These are phyloP conservation scores for Kuschelorhynchus macadamiae DNA, from an alignment of 2,888 invertebrate genomes.

Conservation along the genomic window DNA sequence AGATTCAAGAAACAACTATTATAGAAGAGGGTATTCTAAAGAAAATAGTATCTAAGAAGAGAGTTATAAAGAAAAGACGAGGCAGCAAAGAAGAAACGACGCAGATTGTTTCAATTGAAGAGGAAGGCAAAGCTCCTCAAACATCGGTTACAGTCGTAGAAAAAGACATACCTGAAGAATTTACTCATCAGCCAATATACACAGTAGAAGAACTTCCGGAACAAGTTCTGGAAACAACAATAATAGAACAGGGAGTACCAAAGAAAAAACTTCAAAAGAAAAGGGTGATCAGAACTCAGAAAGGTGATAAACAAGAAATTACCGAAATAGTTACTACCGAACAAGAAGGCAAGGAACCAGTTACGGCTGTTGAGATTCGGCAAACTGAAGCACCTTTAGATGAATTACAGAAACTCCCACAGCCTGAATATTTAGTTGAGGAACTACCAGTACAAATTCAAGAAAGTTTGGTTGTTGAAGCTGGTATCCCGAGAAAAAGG, in stretches of 20 bases:
- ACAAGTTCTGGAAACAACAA: conserved; percentile 57
- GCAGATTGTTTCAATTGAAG: conserved; percentile 65
- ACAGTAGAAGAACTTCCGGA: conserved; percentile 60
- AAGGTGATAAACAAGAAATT: conserved; percentile 65
- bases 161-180: conserved; percentile 54
- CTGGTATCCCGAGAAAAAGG: conserved; percentile 61
- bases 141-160: conserved; percentile 60
- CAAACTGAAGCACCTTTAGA: conserved; percentile 53
- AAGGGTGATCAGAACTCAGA: conserved; percentile 67
- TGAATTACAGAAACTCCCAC: conserved; percentile 62
- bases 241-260: conserved; percentile 53
- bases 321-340: conserved; percentile 63
- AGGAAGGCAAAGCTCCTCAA: conserved; percentile 56
- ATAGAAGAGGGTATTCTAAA: conserved; percentile 61
- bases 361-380: conserved; percentile 56
- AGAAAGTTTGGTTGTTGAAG: conserved; percentile 57
- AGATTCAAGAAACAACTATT: conserved; percentile 63
- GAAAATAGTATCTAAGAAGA: conserved; percentile 59
- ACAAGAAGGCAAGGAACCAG: conserved; percentile 51
- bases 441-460: conserved; percentile 56
- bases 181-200: conserved; percentile 58
- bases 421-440: conserved; percentile 54
- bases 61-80: conserved; percentile 54
- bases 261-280: conserved; percentile 57
- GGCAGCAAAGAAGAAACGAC: conserved; percentile 64